Conservation (phyloP, 2,797 vertebrate species). For the Labroides dimidiatus region DNA sequence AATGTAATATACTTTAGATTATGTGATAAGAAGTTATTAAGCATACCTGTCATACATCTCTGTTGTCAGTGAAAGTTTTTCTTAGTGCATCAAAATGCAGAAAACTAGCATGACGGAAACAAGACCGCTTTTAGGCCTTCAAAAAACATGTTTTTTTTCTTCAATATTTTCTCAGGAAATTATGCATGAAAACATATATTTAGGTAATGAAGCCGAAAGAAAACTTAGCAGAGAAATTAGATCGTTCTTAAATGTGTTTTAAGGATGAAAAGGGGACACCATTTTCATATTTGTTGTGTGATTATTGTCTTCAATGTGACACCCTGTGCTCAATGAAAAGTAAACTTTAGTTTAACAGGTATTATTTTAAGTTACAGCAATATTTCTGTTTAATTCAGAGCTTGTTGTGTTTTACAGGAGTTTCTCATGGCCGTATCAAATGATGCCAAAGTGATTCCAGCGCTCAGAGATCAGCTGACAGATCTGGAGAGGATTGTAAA, state of each 20-base stretch:
- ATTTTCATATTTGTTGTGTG: neutral
- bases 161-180: too few relatives aligned
- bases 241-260: neutral
- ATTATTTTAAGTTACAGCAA: too few relatives aligned
- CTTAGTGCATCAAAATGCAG: too few relatives aligned
- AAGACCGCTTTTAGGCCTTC: neutral
- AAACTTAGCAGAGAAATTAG: neutral
- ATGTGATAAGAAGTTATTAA: too few relatives aligned
- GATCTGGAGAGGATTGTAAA: conserved; percentile 92
- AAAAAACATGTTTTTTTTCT: too few relatives aligned
- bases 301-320: neutral
- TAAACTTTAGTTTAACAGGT: neutral
- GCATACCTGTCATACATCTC: too few relatives aligned
- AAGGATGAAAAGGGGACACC: neutral
- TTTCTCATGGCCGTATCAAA: conserved; percentile 93
- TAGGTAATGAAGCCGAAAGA: too few relatives aligned
- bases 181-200: too few relatives aligned
- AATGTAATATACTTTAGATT: too few relatives aligned
- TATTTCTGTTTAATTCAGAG: neutral
- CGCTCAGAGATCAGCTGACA: conserved; percentile 92
- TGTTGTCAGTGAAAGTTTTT: too few relatives aligned
- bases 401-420: conserved; percentile 85
- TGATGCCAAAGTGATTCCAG: conserved; percentile 88
- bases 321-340: neutral
- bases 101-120: neutral